Evolutionary conservation across 1,140 invertebrate genomes (phyloP).

Genomic region (Tetramorium alpestre): DNA sequence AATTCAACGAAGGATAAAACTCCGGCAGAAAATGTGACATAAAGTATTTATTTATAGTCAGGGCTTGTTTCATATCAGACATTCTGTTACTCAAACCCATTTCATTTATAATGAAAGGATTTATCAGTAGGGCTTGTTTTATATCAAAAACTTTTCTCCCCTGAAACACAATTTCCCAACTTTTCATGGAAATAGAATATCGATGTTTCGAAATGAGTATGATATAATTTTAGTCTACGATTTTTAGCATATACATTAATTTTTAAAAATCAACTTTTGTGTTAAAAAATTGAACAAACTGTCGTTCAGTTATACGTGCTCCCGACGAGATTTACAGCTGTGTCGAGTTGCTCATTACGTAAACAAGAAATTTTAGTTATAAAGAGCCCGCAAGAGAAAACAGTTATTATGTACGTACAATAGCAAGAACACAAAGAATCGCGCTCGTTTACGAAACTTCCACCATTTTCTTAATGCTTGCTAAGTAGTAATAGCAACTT

Average conservation of each 20-base stretch:
- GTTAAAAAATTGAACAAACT: constrained; percentile 1
- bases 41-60: constrained; percentile 26
- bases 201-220: not conserved
- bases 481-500: constrained; percentile 9
- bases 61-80: not conserved
- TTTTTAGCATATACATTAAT: not conserved
- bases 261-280: not conserved
- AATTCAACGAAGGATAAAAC: not conserved
- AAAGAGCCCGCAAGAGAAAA: constrained; percentile 1
- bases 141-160: not conserved
- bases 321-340: not conserved
- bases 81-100: not conserved
- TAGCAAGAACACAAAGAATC: constrained; percentile 30
- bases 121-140: not conserved
- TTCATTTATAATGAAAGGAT: constrained; percentile 10
- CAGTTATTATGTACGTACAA: not conserved
- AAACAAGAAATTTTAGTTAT: constrained; percentile 52
- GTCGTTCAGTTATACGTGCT: not conserved
- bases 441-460: constrained; percentile 12
- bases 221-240: not conserved
- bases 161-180: not conserved
- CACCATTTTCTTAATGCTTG: constrained; percentile 35
- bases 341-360: not conserved
- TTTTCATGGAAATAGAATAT: not conserved
- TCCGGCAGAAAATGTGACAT: not conserved